A percentile compares a stretch with the other conserved stretches of the same genome.
Conservation (phyloP, 2,797 vertebrate species). For the Megaceryle alcyon region DNA sequence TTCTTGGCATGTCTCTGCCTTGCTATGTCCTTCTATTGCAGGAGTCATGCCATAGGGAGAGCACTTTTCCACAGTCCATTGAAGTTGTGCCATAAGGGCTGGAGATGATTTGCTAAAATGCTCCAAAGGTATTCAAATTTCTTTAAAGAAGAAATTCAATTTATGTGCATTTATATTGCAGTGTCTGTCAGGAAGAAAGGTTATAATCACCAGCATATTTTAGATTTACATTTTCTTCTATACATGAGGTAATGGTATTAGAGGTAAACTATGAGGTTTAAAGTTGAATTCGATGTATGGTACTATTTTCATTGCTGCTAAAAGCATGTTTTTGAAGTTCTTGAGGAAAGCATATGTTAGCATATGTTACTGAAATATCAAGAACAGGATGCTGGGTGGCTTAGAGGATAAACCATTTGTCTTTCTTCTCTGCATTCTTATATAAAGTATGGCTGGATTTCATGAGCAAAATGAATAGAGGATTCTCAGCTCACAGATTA, state of each 20-base stretch:
- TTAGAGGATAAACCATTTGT: slow-evolving; percentile 74
- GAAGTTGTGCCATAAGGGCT: slow-evolving; percentile 93
- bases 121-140: slow-evolving; percentile 96
- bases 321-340: slow-evolving; percentile 82
- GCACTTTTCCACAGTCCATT: slow-evolving; percentile 90
- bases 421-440: slow-evolving; percentile 72
- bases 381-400: slow-evolving; percentile 75
- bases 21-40: slow-evolving; percentile 76
- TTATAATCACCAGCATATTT: slow-evolving; percentile 97
- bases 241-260: slow-evolving; percentile 84
- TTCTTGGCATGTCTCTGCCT: slow-evolving; percentile 88
- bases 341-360: slow-evolving; percentile 80
- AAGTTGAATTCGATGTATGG: slow-evolving; percentile 77
- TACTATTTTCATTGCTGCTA: slow-evolving; percentile 78
- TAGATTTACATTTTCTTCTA: slow-evolving; percentile 85
- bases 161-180: slow-evolving; percentile 99
- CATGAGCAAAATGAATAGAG: background rate
- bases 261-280: slow-evolving; percentile 78
- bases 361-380: slow-evolving; percentile 79
- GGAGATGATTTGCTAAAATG: slow-evolving; percentile 97
- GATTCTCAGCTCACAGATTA: slow-evolving; percentile 35
- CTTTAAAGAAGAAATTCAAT: slow-evolving; percentile 98
- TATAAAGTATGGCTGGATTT: slow-evolving; percentile 58
- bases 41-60: slow-evolving; percentile 86
- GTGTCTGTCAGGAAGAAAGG: slow-evolving; percentile 97